phyloP scores from a whole-genome alignment of 2,797 vertebrate genomes.

The Cygnus olor region DNA sequence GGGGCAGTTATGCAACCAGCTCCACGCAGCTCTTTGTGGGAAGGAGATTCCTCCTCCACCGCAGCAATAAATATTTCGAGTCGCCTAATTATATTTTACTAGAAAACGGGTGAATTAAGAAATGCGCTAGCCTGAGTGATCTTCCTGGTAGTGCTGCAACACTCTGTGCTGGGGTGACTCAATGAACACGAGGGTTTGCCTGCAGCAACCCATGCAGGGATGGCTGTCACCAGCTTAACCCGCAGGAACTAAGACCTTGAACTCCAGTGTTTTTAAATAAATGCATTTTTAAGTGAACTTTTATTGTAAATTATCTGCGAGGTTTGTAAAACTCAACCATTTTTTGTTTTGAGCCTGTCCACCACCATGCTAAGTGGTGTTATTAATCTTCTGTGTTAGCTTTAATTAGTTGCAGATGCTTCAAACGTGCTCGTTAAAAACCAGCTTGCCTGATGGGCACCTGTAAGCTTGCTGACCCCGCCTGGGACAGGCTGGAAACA shows the following conservation, averaged over 20 bases:
- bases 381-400: neutral
- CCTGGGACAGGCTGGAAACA: accelerated
- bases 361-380: accelerated
- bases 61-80: neutral
- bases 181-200: neutral
- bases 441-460: too few relatives aligned
- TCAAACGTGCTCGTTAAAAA: neutral
- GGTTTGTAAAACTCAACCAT: neutral
- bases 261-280: neutral
- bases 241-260: neutral
- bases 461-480: neutral
- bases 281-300: neutral
- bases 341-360: neutral
- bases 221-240: neutral
- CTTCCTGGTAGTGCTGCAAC: neutral
- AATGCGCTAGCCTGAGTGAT: neutral
- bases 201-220: neutral
- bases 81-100: neutral
- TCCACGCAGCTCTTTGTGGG: neutral
- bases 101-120: neutral
- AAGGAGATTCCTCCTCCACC: neutral
- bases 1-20: neutral
- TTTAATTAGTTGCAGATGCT: too few relatives aligned
- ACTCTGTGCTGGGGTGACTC: neutral
- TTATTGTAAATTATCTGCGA: too few relatives aligned